Conservation (phyloP, 2,888 invertebrate genomes). For the Keiferia lycopersicella region DNA sequence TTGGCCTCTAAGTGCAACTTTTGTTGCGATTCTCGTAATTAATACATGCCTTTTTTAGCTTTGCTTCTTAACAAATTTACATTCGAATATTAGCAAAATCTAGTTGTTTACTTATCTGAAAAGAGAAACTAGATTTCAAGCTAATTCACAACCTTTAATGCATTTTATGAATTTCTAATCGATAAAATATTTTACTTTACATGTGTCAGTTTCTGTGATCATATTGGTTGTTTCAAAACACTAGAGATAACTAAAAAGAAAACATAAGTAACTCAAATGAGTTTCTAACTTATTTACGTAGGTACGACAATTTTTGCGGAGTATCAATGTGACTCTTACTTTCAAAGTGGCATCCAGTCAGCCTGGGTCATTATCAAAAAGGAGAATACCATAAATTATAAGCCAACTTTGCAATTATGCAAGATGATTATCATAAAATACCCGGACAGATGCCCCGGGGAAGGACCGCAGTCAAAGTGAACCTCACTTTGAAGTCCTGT, state of each 20-base stretch:
- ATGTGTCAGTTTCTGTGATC: no score
- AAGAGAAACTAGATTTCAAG: no score
- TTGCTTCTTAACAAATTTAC: background rate
- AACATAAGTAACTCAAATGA: no score
- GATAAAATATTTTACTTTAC: no score
- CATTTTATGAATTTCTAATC: no score
- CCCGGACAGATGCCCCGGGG: constrained; percentile 48
- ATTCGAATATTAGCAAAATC: no score
- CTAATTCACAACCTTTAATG: no score
- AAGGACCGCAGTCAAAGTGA: constrained; percentile 59
- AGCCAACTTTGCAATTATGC: constrained; percentile 55
- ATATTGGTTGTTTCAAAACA: no score
- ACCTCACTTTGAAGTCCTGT: constrained; percentile 46
- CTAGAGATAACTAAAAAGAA: no score
- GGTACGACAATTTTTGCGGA: no score
- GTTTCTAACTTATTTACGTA: no score
- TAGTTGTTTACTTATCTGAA: no score
- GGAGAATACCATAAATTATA: constrained; percentile 45
- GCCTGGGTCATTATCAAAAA: constrained; percentile 19
- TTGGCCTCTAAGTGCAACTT: constrained; percentile 56
- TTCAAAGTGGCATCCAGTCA: background rate
- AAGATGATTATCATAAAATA: constrained; percentile 67
- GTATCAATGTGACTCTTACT: background rate
- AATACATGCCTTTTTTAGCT: constrained; percentile 41
- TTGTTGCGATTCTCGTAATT: constrained; percentile 59